phyloP scores from a whole-genome alignment of 23 tunicate species.

The Halocynthia roretzi region DNA sequence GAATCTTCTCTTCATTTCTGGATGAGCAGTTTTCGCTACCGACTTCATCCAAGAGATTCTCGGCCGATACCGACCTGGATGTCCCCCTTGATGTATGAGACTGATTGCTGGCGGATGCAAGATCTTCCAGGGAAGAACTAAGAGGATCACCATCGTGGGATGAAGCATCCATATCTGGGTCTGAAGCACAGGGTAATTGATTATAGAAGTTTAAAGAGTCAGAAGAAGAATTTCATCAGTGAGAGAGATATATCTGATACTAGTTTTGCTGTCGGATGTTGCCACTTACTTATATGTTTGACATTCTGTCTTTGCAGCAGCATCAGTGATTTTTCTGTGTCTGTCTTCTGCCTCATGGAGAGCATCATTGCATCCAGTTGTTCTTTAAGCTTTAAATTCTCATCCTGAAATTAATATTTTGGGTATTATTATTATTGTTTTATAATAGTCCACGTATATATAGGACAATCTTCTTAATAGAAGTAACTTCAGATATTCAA shows the following conservation, averaged over 20 bases:
- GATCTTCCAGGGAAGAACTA: slow-evolving; percentile 55
- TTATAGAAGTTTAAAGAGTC: not conserved
- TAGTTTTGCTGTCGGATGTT: not conserved
- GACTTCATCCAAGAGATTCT: slow-evolving; percentile 49
- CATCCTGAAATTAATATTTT: slow-evolving; percentile 22
- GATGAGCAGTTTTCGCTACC: slow-evolving; percentile 10
- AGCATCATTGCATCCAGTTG: slow-evolving; percentile 68
- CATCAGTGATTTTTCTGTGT: slow-evolving; percentile 40
- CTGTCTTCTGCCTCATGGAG: slow-evolving; percentile 48
- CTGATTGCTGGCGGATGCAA: slow-evolving; percentile 35
- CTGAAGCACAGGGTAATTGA: not conserved
- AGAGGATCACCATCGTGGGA: slow-evolving; percentile 52
- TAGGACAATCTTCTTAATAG: too few relatives aligned
- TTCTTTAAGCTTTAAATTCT: slow-evolving; percentile 51
- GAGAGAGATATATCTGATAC: not conserved
- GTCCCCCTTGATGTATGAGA: slow-evolving; percentile 25
- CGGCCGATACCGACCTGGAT: slow-evolving; percentile 55
- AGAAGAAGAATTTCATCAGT: not conserved
- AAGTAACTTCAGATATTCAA: too few relatives aligned
- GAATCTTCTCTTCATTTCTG: slow-evolving; percentile 17
- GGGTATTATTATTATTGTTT: too few relatives aligned
- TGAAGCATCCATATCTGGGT: slow-evolving; percentile 33
- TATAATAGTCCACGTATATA: too few relatives aligned
- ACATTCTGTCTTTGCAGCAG: slow-evolving; percentile 7
- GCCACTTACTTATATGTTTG: not conserved